phyloP scores from a whole-genome alignment of 2,888 invertebrate species.

The Colletes collaris region DNA sequence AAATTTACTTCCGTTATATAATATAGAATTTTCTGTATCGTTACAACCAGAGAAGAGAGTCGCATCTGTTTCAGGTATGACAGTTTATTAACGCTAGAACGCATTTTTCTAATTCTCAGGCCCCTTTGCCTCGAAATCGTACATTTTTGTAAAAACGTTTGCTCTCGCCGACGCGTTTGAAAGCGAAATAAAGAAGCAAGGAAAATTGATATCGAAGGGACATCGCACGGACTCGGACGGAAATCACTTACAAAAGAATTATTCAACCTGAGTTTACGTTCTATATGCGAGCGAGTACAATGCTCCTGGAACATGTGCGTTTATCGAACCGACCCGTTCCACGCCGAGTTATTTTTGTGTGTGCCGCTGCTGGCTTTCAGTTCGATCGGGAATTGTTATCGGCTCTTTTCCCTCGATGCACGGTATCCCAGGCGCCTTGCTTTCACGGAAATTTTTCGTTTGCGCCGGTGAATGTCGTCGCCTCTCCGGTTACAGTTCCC shows the following conservation, averaged over 20 bases:
- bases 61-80: too few species aligned
- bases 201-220: slow-evolving; percentile 25
- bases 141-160: too few species aligned
- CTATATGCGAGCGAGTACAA: slow-evolving; percentile 47
- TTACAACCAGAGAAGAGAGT: too few species aligned
- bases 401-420: slow-evolving; percentile 29
- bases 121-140: too few species aligned
- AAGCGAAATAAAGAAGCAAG: slow-evolving; percentile 20
- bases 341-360: slow-evolving; percentile 51
- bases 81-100: too few species aligned
- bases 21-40: too few species aligned
- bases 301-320: slow-evolving; percentile 58
- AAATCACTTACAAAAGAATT: slow-evolving; percentile 56
- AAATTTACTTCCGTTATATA: too few species aligned
- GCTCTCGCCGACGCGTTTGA: background rate
- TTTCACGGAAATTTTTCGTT: slow-evolving; percentile 39
- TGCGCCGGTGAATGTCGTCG: slow-evolving; percentile 2
- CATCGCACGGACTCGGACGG: slow-evolving; percentile 15
- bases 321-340: slow-evolving; percentile 47
- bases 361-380: slow-evolving; percentile 42
- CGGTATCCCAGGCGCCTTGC: slow-evolving; percentile 5
- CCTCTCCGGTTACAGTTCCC: slow-evolving; percentile 22
- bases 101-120: too few species aligned
- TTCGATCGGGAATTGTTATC: slow-evolving; percentile 60
- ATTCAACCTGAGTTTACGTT: slow-evolving; percentile 53